A percentile compares a stretch with the other conserved stretches of the same genome.
Evolutionary conservation across 2,888 invertebrate species (phyloP).

Genomic region (Neoaliturus tenellus): DNA sequence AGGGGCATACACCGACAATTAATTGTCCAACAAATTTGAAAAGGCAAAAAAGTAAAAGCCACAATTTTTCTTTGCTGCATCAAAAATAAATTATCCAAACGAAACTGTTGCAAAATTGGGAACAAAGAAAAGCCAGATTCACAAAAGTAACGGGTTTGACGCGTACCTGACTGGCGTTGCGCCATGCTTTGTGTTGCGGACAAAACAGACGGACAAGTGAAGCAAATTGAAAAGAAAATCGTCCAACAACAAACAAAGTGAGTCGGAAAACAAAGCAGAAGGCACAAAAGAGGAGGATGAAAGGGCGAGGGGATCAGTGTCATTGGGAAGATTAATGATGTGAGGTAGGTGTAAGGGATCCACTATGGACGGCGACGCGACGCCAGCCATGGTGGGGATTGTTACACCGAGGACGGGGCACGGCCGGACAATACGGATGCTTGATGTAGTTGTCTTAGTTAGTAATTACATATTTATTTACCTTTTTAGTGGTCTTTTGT

Average conservation of each 20-base stretch:
- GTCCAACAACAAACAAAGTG: slow-evolving; percentile 48
- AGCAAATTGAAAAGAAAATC: slow-evolving; percentile 53
- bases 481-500: no score
- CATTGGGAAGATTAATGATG: slow-evolving; percentile 37
- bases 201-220: slow-evolving; percentile 43
- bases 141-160: slow-evolving; percentile 5
- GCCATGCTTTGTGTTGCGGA: slow-evolving; percentile 3
- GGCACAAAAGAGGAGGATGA: slow-evolving; percentile 11
- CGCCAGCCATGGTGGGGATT: no score
- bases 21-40: no score
- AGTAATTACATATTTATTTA: no score
- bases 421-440: no score
- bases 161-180: background rate
- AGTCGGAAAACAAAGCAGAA: slow-evolving; percentile 41
- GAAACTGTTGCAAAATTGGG: background rate
- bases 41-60: no score
- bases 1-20: no score
- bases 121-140: background rate
- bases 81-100: no score
- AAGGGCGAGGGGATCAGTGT: slow-evolving; percentile 14
- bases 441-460: no score
- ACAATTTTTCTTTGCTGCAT: no score
- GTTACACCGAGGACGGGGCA: no score
- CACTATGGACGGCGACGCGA: background rate
- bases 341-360: slow-evolving; percentile 6